Percentiles rank a stretch among this genome's conserved stretches.
Conservation (phyloP, 2,797 vertebrate genomes). For the Poliocrania exsul region DNA sequence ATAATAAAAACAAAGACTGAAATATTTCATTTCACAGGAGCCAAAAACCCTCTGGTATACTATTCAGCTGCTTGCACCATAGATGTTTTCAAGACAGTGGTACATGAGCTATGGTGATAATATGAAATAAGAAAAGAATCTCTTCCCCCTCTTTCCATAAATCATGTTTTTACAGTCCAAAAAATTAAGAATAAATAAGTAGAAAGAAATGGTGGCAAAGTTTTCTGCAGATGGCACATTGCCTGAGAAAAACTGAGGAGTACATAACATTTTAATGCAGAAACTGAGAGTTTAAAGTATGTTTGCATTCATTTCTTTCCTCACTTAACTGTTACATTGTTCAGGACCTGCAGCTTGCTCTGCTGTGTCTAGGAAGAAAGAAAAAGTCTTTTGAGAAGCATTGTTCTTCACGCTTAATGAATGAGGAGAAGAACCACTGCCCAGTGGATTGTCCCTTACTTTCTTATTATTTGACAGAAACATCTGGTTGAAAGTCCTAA, state of each 20-base stretch:
- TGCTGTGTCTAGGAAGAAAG: background rate
- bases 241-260: background rate
- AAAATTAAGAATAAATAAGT: background rate
- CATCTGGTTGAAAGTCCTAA: background rate
- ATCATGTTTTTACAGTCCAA: background rate
- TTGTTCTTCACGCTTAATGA: background rate
- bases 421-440: background rate
- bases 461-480: background rate
- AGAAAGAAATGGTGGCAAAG: background rate
- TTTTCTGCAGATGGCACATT: background rate
- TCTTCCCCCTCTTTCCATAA: background rate
- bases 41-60: background rate
- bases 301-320: background rate
- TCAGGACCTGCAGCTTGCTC: background rate
- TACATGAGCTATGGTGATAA: background rate
- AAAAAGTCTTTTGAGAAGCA: background rate
- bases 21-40: background rate
- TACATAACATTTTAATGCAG: background rate
- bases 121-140: background rate
- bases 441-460: background rate
- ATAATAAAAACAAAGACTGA: background rate
- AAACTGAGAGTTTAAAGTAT: background rate
- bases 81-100: background rate
- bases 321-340: background rate
- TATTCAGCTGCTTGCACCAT: background rate